These are phyloP conservation scores for Antheraea mylitta DNA, from an alignment of 1,140 invertebrate species.

Conservation along the genomic window DNA sequence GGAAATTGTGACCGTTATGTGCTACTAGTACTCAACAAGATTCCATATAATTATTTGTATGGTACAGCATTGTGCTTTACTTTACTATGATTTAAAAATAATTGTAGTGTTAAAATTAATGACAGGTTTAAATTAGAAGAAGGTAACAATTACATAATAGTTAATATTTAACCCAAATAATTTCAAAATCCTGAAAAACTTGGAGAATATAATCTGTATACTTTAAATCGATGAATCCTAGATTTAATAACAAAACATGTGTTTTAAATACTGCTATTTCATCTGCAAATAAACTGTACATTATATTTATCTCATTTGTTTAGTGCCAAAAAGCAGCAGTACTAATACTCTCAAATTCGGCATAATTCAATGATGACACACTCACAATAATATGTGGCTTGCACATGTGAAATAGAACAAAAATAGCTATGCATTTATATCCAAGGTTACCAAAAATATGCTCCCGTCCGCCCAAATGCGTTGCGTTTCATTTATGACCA, in stretches of 20 bases:
- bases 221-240: neutral
- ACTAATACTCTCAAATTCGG: neutral
- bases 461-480: neutral
- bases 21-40: conserved; percentile 8
- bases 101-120: neutral
- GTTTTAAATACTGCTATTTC: neutral
- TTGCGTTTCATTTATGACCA: conserved; percentile 2
- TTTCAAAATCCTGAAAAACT: too few relatives aligned
- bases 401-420: conserved; percentile 2
- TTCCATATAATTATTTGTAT: conserved; percentile 8
- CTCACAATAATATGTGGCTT: neutral
- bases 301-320: neutral
- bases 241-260: neutral
- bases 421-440: neutral
- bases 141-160: too few relatives aligned
- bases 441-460: neutral
- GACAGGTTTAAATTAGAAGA: too few relatives aligned
- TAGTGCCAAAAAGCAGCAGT: neutral
- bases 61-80: conserved; percentile 8
- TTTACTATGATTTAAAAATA: neutral
- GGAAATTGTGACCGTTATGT: conserved; percentile 9
- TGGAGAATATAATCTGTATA: too few relatives aligned
- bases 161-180: too few relatives aligned
- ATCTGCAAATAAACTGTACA: neutral
- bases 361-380: neutral